Conservation (phyloP, 2,797 vertebrate genomes). For the Australoheros facetus region DNA sequence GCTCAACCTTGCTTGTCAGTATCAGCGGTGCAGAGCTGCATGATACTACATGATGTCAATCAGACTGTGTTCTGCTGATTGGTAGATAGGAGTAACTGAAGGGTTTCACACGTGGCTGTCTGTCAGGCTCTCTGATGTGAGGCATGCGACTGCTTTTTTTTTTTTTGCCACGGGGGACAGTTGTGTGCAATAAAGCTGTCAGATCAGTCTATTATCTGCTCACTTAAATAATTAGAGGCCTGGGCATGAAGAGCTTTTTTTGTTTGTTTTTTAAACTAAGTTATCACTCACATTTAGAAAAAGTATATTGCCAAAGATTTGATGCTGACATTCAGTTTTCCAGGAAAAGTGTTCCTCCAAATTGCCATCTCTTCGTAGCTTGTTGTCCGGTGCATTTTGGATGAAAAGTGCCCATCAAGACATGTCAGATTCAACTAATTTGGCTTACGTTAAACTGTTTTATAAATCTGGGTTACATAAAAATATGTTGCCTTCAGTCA, state of each 20-base stretch:
- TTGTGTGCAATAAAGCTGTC: slow-evolving; percentile 25
- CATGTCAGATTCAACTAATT: not conserved
- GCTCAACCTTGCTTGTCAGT: slow-evolving; percentile 30
- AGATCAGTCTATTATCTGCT: slow-evolving; percentile 10
- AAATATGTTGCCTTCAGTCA: not conserved
- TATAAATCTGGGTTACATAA: not conserved
- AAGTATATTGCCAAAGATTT: too few species aligned
- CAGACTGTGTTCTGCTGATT: slow-evolving; percentile 47
- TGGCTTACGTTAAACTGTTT: not conserved
- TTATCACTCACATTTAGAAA: not conserved
- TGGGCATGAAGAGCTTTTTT: not conserved
- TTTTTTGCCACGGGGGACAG: slow-evolving; percentile 44
- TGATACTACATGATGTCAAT: slow-evolving; percentile 46
- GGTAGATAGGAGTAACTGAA: slow-evolving; percentile 59
- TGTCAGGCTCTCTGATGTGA: slow-evolving; percentile 36
- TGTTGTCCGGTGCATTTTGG: not conserved
- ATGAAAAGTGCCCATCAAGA: not conserved
- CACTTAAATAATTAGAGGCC: not conserved
- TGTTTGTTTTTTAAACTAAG: not conserved
- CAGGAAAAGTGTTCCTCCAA: too few species aligned
- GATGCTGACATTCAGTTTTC: too few species aligned
- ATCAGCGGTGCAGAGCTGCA: slow-evolving; percentile 40
- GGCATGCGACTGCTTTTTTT: slow-evolving; percentile 14
- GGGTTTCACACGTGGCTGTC: slow-evolving; percentile 44
- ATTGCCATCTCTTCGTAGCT: not conserved